Evolutionary conservation across 2,888 invertebrate genomes (phyloP).

Genomic region (Thera britannica): DNA sequence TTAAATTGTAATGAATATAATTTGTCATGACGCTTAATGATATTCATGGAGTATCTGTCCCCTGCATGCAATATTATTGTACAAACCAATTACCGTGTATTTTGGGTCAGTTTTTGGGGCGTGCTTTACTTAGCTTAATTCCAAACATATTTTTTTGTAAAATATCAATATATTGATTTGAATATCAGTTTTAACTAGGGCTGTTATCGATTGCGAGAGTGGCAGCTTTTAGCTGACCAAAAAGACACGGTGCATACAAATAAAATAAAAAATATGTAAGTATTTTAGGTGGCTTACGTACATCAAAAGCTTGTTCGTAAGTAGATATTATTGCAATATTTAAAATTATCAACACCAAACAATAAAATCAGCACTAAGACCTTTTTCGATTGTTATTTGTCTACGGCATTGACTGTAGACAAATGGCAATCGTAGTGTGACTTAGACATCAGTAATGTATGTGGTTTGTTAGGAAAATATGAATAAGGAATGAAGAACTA

Average conservation of each 20-base stretch:
- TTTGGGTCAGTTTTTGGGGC: neutral
- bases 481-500: constrained; percentile 38
- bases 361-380: neutral
- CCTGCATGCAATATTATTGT: constrained; percentile 59
- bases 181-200: too few species aligned
- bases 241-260: neutral
- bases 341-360: constrained; percentile 9
- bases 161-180: too few species aligned
- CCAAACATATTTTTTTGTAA: too few species aligned
- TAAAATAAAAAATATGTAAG: neutral
- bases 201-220: too few species aligned
- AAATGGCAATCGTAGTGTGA: neutral
- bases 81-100: constrained; percentile 32
- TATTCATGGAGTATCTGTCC: constrained; percentile 49
- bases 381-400: constrained; percentile 2
- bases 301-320: constrained; percentile 27
- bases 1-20: constrained; percentile 26
- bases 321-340: neutral
- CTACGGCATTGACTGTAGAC: neutral
- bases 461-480: neutral
- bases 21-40: constrained; percentile 26
- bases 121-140: too few species aligned
- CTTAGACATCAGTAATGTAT: neutral
- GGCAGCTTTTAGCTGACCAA: neutral
- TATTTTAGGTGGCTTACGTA: constrained; percentile 15